Evolutionary conservation across 53 echinoderm and acorn worm species (phyloP), one percentile per base, ranked within the genome.

Genomic region (Antedon mediterranea): DNA sequence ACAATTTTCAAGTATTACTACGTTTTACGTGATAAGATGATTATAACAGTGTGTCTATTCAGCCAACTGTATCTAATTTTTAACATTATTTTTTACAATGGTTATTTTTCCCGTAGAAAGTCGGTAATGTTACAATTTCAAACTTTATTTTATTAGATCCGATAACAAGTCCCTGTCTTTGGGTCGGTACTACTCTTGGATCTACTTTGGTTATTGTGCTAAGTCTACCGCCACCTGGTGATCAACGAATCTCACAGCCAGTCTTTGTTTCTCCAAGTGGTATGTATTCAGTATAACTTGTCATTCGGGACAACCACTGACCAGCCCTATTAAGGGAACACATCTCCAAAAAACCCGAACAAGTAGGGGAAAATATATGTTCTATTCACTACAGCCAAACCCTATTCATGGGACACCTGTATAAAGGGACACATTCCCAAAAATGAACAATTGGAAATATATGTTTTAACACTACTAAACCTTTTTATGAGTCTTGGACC

Each of bases 251-350:
- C 74, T 89, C 91, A 28, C 92, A 93, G 80, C 98, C 92, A 30
- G 92, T 98, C 77, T 92, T 92, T 34, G 98, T 98, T 86, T 82
- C 90, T 34, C 98, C 98, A 30, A 98, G 92, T 81, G 98, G 98
- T 98, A 85, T 80, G 89, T 88, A 77, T 26, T 30, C 4, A 31
- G 6, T 23, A 43, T 30, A 43, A 8, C 29, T 43, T 30, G 26
- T 26, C 43, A n/a, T n/a, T n/a, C n/a, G 4, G 23, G n/a, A 23
- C 23, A 11, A 9, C 34, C 76, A 37, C n/a, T n/a, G n/a, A 13
- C 30, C 30, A 33, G n/a, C n/a, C n/a, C n/a, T 31, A 32, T 33
- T 32, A 29, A 33, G 30, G 41, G 26, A 0, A 4, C 26, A 0
- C 34, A 30, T n/a, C n/a, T n/a, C n/a, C n/a, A n/a, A n/a, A n/a